Base-by-base conservation (phyloP, 2,113 vertebrate species). In the Larimichthys crocea region DNA sequence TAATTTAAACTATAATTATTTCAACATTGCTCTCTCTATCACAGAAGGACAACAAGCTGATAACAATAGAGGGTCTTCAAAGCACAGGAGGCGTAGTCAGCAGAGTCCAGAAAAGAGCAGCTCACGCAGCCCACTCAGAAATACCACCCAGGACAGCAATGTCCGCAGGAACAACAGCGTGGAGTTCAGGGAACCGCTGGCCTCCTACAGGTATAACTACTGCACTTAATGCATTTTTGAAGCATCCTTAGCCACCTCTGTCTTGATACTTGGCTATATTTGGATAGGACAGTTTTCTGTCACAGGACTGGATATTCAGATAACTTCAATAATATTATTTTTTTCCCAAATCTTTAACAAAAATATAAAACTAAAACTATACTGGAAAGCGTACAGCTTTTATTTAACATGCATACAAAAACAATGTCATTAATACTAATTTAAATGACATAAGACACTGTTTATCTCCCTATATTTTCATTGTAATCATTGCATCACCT, bases 71-170 rank as follows among this genome's bases (percentile, higher is more conserved):
- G 75, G 91, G 86, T 91, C 80, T 61, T 95, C 92, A 50, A 96
- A 94, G 77, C 66, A 73, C 40, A 85, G 92, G 52, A 91, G 93
- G 46, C 94, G 85, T 65, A 93, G 91, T 83, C 94, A 93, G 29
- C 93, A 93, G 52, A 97, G 96, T 84, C 91, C 92, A 88, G 97
- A 97, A 77, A 97, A 97, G 87, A 94, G 93, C 71, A 94, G 90
- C 75, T 97, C 96, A 35, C 97, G 97, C 57, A 97, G 97, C 86
- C 97, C 97, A 20, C 94, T 99, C 62, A 95, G 96, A 91, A 96
- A 89, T 9, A 96, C 97, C 79, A 98, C 97, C 19, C 94, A 97
- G 87, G 97, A 98, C 85, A 97, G 96, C 92, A 99, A 98, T 20
- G 95, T 98, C 74, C 94, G 94, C 65, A 96, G 94, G 82, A 95